Evolutionary conservation across 1,140 invertebrate species (phyloP).

Genomic region (Drosophila aff.): DNA sequence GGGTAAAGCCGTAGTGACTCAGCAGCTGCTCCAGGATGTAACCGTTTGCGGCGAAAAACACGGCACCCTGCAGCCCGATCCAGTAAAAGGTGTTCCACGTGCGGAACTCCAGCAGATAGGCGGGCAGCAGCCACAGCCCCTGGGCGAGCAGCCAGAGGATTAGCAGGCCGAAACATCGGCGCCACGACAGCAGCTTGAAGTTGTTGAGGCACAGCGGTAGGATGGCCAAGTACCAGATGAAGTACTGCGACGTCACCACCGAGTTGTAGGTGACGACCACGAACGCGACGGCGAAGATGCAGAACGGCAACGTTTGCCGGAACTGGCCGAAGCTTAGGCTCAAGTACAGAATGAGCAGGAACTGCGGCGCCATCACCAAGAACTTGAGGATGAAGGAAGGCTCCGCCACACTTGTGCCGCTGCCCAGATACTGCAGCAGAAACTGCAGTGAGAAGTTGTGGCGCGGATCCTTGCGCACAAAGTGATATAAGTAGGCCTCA

Average conservation of each 20-base stretch:
- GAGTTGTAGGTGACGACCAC: constrained; percentile 97
- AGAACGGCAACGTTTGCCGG: constrained; percentile 91
- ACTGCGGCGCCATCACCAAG: constrained; percentile 91
- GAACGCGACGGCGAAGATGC: constrained; percentile 93
- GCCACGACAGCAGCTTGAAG: constrained; percentile 86
- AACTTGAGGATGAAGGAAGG: constrained; percentile 88
- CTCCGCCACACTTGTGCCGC: constrained; percentile 83
- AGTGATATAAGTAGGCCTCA: constrained; percentile 97
- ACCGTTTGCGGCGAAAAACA: constrained; percentile 92
- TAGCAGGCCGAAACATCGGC: constrained; percentile 85
- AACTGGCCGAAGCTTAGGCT: constrained; percentile 89
- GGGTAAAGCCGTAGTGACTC: constrained; percentile 86
- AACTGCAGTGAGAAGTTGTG: constrained; percentile 99
- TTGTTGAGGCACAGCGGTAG: constrained; percentile 91
- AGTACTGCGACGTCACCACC: constrained; percentile 99
- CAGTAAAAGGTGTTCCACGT: constrained; percentile 92
- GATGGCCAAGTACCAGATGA: constrained; percentile 97
- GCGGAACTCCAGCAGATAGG: constrained; percentile 96
- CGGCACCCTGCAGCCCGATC: constrained; percentile 91
- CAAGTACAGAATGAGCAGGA: constrained; percentile 89
- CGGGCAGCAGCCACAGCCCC: constrained; percentile 94
- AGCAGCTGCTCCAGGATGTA: constrained; percentile 90
- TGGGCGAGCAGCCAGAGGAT: constrained; percentile 92
- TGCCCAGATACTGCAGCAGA: constrained; percentile 95
- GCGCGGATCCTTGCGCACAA: constrained; percentile 94